Conservation (phyloP, 1,140 invertebrate genomes). For the Portunus trituberculatus region DNA sequence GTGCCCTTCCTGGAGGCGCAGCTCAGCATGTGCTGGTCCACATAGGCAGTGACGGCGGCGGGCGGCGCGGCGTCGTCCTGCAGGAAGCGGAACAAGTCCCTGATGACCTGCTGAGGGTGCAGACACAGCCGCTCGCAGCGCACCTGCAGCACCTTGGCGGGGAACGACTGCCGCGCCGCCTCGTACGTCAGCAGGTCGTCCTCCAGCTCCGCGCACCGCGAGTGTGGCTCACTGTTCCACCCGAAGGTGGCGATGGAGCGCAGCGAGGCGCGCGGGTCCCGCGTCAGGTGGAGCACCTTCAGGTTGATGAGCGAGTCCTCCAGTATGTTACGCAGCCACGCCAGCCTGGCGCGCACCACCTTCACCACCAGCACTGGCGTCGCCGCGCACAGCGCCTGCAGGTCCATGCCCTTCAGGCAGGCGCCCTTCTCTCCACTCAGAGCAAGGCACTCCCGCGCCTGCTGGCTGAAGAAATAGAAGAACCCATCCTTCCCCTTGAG, state of each 20-base stretch:
- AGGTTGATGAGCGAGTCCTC: slow-evolving; percentile 41
- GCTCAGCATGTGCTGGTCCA: slow-evolving; percentile 35
- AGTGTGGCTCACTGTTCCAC: slow-evolving; percentile 47
- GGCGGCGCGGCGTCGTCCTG: neutral
- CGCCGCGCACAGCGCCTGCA: slow-evolving; percentile 7
- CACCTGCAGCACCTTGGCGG: slow-evolving; percentile 36
- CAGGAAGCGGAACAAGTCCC: slow-evolving; percentile 41
- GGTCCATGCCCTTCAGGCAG: neutral
- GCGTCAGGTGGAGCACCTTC: slow-evolving; percentile 56
- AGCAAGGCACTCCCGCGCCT: neutral
- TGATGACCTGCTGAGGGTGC: neutral
- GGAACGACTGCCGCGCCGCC: neutral
- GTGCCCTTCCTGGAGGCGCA: neutral
- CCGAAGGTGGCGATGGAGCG: slow-evolving; percentile 46
- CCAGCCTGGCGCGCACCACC: slow-evolving; percentile 38
- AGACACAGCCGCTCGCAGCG: slow-evolving; percentile 55
- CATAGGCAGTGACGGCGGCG: neutral
- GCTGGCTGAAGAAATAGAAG: slow-evolving; percentile 31
- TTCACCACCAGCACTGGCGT: slow-evolving; percentile 46
- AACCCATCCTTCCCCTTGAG: slow-evolving; percentile 21
- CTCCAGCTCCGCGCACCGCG: slow-evolving; percentile 18
- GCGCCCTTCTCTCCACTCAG: neutral
- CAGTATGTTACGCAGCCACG: neutral
- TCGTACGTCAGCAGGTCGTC: slow-evolving; percentile 49
- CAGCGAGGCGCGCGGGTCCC: slow-evolving; percentile 56